These are phyloP conservation scores for Triplophysa rosa DNA, from an alignment of 2,113 vertebrate species.

Conservation along the genomic window DNA sequence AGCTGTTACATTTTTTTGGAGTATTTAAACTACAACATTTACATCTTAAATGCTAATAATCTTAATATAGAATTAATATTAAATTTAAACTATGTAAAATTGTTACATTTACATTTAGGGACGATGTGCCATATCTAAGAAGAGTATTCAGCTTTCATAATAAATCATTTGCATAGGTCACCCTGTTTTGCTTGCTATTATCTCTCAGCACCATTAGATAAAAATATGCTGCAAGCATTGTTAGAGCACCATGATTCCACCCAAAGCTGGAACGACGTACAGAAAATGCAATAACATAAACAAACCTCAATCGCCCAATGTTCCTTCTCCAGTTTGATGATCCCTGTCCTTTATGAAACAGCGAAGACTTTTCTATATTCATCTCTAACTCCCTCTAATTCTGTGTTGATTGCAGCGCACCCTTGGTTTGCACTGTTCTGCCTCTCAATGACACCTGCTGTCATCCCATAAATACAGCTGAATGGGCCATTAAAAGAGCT, in stretches of 20 bases:
- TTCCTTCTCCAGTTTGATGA: neutral
- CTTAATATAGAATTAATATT: too few relatives aligned
- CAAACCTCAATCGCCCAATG: constrained; percentile 16
- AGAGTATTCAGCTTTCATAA: too few relatives aligned
- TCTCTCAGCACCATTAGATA: neutral
- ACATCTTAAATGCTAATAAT: too few relatives aligned
- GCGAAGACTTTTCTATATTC: neutral
- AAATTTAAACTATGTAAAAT: too few relatives aligned
- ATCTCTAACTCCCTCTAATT: neutral
- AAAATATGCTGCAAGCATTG: neutral
- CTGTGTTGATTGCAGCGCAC: constrained; percentile 32
- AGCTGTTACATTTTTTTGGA: too few relatives aligned
- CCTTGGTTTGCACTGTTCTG: constrained; percentile 50
- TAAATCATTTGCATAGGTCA: too few relatives aligned
- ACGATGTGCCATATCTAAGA: too few relatives aligned
- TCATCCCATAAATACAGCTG: constrained; percentile 59
- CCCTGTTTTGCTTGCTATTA: neutral
- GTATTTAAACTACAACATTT: too few relatives aligned
- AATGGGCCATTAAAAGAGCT: constrained; percentile 63
- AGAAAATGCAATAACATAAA: constrained; percentile 17
- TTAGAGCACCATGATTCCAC: neutral
- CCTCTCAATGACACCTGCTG: constrained; percentile 66
- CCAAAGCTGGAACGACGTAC: neutral
- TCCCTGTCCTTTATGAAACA: neutral
- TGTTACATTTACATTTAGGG: too few relatives aligned